Evolutionary conservation across 2,797 vertebrate genomes (phyloP), one percentile per base, ranked within the genome.

Genomic region (Pipistrellus kuhlii): DNA sequence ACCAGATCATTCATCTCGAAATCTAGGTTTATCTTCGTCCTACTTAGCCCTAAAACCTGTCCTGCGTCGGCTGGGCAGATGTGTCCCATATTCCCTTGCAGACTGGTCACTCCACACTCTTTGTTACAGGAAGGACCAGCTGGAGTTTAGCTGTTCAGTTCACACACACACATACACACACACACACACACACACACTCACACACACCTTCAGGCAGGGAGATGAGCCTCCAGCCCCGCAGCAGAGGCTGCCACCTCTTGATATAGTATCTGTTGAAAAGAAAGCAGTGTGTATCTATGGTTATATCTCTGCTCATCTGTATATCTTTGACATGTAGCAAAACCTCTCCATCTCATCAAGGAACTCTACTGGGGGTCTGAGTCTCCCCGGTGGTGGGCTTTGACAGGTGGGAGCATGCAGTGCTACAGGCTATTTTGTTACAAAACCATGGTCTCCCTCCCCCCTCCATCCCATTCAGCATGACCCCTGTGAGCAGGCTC

Each of bases 401-500:
- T 96, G 93, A 91, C 48, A 53, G 89, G 77, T 91, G 91, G 84
- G 91, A 94, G 95, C 94, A 68, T 78, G 48, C 90, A 75, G 86
- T 85, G 96, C 96, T 96, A 92, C 88, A 85, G 95, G 95, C 95
- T 95, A 25, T 97, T 97, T 96, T 97, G 92, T 97, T 96, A 96
- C 94, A 93, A 94, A 93, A 78, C 59, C 38, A 23, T 93, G 85
- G 69, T 73, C 53, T 72, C 91, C 95, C 69, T 71, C 25, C 78
- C 73, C 87, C 77, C 38, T 32, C 90, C 38, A 27, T 87, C 32
- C 90, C 35, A 44, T 44, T 71, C 92, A 88, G 95, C 97, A 97
- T 95, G 96, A 75, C 68, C 95, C 95, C 98, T 97, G 98, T 98
- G 98, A 98, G 98, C 98, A 95, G 98, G 98, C 95, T 98, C 98